These are phyloP conservation scores for Clarias macrocephalus DNA, from an alignment of 2,113 vertebrate genomes.

Conservation along the genomic window DNA sequence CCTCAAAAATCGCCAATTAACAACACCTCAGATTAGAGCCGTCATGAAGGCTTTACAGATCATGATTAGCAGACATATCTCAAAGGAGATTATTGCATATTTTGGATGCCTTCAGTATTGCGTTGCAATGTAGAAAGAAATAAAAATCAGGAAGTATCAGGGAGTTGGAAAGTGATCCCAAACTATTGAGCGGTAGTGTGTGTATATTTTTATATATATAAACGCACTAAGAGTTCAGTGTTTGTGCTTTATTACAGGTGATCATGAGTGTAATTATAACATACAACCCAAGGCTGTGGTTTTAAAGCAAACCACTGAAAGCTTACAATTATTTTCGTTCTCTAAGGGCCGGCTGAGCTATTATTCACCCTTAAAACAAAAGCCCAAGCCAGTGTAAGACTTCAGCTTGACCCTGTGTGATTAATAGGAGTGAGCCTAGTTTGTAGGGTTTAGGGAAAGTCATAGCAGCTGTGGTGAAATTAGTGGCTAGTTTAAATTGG, in stretches of 20 bases:
- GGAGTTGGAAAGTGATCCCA: no score
- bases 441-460: conserved; percentile 2
- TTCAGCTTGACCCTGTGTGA: conserved; percentile 20
- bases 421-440: conserved; percentile 16
- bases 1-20: no score
- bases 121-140: no score
- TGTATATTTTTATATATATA: neutral
- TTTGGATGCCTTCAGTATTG: no score
- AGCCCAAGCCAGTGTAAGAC: conserved; percentile 19
- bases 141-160: no score
- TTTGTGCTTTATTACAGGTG: conserved; percentile 56
- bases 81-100: no score
- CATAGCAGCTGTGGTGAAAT: conserved; percentile 6
- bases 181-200: no score
- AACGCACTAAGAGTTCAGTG: conserved; percentile 14
- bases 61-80: no score
- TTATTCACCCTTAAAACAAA: conserved; percentile 42
- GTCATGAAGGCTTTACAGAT: no score
- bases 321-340: conserved; percentile 36
- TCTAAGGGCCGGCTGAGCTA: neutral
- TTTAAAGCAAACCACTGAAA: conserved; percentile 39
- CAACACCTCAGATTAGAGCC: no score
- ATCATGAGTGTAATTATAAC: conserved; percentile 54
- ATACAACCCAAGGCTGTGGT: conserved; percentile 34
- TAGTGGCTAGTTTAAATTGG: neutral